phyloP scores from a whole-genome alignment of 2,888 invertebrate genomes.

The Pyrrhosoma nymphula region DNA sequence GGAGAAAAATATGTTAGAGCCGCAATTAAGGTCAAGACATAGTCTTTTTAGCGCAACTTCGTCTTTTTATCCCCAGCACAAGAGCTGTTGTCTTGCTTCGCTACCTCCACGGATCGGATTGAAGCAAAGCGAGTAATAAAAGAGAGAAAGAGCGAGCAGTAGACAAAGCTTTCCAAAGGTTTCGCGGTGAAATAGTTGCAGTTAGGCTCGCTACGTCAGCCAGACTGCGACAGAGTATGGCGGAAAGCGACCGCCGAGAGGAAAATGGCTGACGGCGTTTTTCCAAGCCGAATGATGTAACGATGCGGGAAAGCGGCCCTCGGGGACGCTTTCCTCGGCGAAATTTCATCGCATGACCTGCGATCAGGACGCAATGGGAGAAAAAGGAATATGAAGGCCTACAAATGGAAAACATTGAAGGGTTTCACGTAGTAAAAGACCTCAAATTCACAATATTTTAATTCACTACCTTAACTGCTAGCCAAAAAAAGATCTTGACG shows the following conservation, averaged over 20 bases:
- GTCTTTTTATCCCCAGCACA: neutral
- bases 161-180: conserved; percentile 45
- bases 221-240: conserved; percentile 39
- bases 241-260: neutral
- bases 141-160: neutral
- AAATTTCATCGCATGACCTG: neutral
- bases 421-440: neutral
- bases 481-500: too few species aligned
- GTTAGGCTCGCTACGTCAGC: conserved; percentile 48
- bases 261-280: conserved; percentile 50
- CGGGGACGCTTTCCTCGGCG: neutral
- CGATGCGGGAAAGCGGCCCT: neutral
- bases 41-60: neutral
- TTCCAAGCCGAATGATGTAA: neutral
- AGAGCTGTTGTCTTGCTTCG: neutral
- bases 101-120: neutral
- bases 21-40: conserved; percentile 16
- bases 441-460: neutral
- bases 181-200: neutral
- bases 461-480: too few species aligned
- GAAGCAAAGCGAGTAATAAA: neutral
- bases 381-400: neutral
- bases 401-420: neutral
- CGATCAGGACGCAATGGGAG: neutral
- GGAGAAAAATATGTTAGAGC: neutral